A percentile compares a stretch with the other conserved stretches of the same genome.
Conservation (phyloP, 2,888 invertebrate genomes). For the Spialia ferax region DNA sequence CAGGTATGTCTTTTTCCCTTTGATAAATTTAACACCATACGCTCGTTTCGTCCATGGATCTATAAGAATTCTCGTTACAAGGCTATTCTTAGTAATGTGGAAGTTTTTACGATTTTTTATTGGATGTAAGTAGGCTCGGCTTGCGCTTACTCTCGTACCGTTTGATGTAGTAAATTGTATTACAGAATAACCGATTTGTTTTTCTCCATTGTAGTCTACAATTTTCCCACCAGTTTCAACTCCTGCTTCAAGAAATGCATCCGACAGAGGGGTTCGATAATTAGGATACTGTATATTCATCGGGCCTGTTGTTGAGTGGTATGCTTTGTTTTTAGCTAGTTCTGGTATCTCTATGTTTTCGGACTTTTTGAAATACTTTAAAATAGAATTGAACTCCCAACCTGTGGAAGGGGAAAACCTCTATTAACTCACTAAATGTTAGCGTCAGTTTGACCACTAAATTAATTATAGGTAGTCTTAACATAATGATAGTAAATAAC, state of each 20-base stretch:
- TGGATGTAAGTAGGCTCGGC: constrained; percentile 90
- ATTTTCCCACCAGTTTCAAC: constrained; percentile 88
- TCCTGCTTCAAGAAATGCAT: constrained; percentile 88
- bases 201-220: constrained; percentile 88
- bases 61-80: constrained; percentile 87
- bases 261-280: constrained; percentile 84
- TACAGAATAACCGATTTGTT: constrained; percentile 89
- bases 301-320: constrained; percentile 87
- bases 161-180: constrained; percentile 89
- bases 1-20: constrained; percentile 73
- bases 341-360: constrained; percentile 87
- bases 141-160: constrained; percentile 91
- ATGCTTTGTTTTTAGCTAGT: constrained; percentile 74
- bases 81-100: constrained; percentile 86
- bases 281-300: constrained; percentile 87
- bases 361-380: constrained; percentile 90
- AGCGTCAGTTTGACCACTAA: too few species aligned
- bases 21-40: constrained; percentile 86
- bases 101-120: constrained; percentile 87
- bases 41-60: constrained; percentile 81
- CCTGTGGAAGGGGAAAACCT: constrained; percentile 64
- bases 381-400: constrained; percentile 89
- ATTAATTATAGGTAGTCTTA: too few species aligned
- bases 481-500: too few species aligned
- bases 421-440: too few species aligned